Evolutionary conservation across 2,888 invertebrate species (phyloP), one percentile per base, ranked within the genome.

Genomic region (Archips crataeganus): DNA sequence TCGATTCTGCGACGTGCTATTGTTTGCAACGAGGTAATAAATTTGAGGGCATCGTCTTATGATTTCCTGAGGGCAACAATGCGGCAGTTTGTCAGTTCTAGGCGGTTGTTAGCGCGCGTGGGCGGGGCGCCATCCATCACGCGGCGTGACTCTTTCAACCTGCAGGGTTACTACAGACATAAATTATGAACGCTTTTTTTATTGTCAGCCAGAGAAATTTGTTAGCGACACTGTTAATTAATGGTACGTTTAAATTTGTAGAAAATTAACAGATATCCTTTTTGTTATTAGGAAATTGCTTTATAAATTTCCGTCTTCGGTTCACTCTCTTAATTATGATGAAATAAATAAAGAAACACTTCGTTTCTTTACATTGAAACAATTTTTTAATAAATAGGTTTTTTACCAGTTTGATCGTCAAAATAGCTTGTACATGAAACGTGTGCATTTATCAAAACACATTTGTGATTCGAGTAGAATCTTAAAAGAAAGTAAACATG

Each of bases 141-240:
- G 82, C 87, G 81, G 81, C 89, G 88, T 91, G 93, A 92, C 93
- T 94, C 94, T 94, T 93, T 94, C 93, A 93, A 94, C 93, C 93
- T 92, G 93, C 60, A 90, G 89, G 87, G 89, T 84, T 89, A 89
- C 83, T 84, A 82, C 88, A 83, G 83, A 87, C 87, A 91, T 93
- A 92, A 92, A 92, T 93, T 90, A 91, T 80, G 84, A 74, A 79
- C 81, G 84, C 84, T 88, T 91, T 91, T 92, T 92, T 90, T 78
- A 84, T 88, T 88, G 90, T 89, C 89, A 85, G 82, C 85, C 85
- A 86, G 85, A 88, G 89, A 87, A 91, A 90, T 90, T 92, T 91
- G 90, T 90, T 87, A 88, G 89, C 87, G 88, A 90, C 89, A 87
- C 84, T 86, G 86, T 87, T 90, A 91, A 92, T 92, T 91, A 91